These are phyloP conservation scores for Montipora sp. DNA, from an alignment of 64 coral and sea anemone species.

Conservation along the genomic window DNA sequence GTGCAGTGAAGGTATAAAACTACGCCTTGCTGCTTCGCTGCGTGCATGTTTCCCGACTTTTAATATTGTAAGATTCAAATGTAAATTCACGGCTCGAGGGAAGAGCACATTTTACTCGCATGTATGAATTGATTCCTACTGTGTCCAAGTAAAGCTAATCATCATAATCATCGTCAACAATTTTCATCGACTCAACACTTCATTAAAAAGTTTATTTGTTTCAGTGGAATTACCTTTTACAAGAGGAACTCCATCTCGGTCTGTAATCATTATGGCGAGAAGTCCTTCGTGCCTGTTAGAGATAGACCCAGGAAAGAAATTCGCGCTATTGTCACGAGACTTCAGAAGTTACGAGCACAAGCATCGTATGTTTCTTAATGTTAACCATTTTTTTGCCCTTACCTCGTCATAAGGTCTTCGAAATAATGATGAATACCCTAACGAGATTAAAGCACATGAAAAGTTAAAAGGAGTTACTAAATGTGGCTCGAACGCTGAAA, in stretches of 20 bases:
- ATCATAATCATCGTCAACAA: too few species aligned
- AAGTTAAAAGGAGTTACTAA: neutral
- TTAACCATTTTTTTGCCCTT: neutral
- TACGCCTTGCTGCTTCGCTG: too few species aligned
- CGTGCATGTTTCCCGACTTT: too few species aligned
- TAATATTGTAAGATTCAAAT: too few species aligned
- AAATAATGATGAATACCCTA: constrained; percentile 84
- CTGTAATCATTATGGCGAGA: constrained; percentile 90
- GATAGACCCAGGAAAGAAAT: neutral
- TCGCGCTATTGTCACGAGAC: constrained; percentile 48
- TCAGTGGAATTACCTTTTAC: constrained; percentile 74
- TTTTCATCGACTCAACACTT: too few species aligned
- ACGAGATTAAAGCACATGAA: neutral
- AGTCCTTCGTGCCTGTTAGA: constrained; percentile 79
- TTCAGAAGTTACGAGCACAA: neutral
- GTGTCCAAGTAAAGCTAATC: neutral
- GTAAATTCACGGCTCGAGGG: too few species aligned
- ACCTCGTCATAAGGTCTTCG: constrained; percentile 78
- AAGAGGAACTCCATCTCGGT: constrained; percentile 97
- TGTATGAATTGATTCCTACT: too few species aligned
- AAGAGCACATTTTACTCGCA: too few species aligned
- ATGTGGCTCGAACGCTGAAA: neutral
- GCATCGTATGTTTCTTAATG: too few species aligned
- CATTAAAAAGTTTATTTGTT: too few species aligned
- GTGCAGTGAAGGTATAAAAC: too few species aligned